Percentiles rank a stretch among this genome's conserved stretches.
Evolutionary conservation across 2,888 invertebrate genomes (phyloP).

Genomic region (Andrena bucephala): DNA sequence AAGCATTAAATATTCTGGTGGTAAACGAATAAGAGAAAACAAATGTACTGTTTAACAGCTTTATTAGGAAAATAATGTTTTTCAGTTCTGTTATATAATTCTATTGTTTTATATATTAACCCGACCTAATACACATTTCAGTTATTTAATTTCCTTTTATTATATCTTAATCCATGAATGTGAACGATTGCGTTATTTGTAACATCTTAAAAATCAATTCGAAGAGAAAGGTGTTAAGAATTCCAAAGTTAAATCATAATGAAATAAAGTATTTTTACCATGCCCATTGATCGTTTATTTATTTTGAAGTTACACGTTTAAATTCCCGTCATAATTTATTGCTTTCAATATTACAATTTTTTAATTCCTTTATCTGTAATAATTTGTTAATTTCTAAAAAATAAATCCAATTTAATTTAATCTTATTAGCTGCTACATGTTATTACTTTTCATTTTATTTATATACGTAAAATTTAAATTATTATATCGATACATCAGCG

Average conservation of each 20-base stretch:
- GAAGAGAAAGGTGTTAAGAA: not conserved
- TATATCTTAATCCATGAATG: not conserved
- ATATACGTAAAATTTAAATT: too few relatives aligned
- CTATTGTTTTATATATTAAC: not conserved
- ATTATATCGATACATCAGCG: too few relatives aligned
- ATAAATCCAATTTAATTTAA: not conserved
- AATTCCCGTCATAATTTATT: not conserved
- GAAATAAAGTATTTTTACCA: not conserved
- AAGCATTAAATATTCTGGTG: too few relatives aligned
- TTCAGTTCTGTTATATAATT: not conserved
- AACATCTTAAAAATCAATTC: not conserved
- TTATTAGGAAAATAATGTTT: not conserved
- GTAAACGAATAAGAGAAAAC: not conserved
- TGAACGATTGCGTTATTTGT: not conserved
- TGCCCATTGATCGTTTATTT: not conserved
- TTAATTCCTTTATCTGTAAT: not conserved
- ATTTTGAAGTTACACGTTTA: not conserved
- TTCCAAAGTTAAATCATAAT: constrained; percentile 2
- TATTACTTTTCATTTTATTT: not conserved
- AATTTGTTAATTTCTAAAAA: not conserved
- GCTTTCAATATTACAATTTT: not conserved
- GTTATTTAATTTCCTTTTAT: not conserved
- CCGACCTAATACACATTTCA: not conserved
- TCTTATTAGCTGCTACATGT: not conserved
- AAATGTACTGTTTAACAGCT: not conserved